phyloP scores from a whole-genome alignment of 1,140 invertebrate genomes.

The Zaprionus vittiger region DNA sequence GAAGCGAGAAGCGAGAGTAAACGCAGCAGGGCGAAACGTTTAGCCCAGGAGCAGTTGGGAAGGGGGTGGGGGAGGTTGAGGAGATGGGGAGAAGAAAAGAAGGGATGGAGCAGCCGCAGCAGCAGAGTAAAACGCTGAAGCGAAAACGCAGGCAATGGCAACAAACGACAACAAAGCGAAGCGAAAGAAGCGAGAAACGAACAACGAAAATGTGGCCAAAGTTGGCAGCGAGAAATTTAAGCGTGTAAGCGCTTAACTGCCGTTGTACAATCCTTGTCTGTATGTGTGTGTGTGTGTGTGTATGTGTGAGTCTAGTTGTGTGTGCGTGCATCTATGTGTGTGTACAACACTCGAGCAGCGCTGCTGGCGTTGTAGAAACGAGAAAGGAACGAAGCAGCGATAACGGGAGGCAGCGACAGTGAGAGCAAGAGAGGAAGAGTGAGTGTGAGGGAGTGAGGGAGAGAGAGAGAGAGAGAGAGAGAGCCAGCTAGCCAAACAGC shows the following conservation, averaged over 20 bases:
- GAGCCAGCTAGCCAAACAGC: slow-evolving; percentile 31
- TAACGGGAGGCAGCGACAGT: slow-evolving; percentile 33
- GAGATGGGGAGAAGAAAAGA: neutral
- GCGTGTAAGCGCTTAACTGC: slow-evolving; percentile 79
- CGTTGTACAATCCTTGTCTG: slow-evolving; percentile 63
- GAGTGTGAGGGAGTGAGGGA: slow-evolving; percentile 40
- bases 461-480: slow-evolving; percentile 30
- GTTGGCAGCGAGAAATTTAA: slow-evolving; percentile 77
- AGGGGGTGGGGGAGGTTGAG: neutral
- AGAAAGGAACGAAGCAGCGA: slow-evolving; percentile 16
- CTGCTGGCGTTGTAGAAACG: neutral
- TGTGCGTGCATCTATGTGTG: neutral
- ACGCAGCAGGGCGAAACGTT: slow-evolving; percentile 26
- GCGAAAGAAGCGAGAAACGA: slow-evolving; percentile 34
- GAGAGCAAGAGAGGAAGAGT: slow-evolving; percentile 34
- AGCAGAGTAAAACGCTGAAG: slow-evolving; percentile 13
- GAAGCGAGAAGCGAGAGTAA: slow-evolving; percentile 12
- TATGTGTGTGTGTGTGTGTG: neutral
- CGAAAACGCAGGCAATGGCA: slow-evolving; percentile 48
- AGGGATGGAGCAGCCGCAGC: neutral
- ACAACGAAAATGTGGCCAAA: slow-evolving; percentile 64
- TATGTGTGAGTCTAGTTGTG: slow-evolving; percentile 6
- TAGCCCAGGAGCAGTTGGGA: slow-evolving; percentile 16
- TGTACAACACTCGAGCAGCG: neutral
- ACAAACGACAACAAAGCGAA: slow-evolving; percentile 31